Conservation (phyloP, 2,797 vertebrate species). For the Microctenopoma stevenorrisi region DNA sequence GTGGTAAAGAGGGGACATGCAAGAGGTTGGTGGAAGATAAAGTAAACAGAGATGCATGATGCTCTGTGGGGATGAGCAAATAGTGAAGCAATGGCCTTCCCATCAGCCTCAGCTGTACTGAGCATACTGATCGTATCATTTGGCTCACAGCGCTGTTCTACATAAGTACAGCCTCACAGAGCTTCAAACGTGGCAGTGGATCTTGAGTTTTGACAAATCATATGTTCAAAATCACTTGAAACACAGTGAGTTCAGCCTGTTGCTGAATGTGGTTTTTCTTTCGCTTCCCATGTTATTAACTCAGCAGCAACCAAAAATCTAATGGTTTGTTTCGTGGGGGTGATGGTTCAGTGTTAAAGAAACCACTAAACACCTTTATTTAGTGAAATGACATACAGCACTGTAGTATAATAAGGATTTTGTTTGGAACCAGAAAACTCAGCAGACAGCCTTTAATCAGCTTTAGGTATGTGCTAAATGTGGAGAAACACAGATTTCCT, state of each 20-base stretch:
- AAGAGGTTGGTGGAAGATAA: no score
- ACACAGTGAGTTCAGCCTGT: neutral
- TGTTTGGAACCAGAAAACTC: neutral
- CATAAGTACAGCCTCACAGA: neutral
- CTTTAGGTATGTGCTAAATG: neutral
- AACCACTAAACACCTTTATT: neutral
- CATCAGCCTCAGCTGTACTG: neutral
- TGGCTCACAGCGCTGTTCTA: neutral
- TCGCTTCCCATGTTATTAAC: neutral
- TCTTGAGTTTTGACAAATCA: no score
- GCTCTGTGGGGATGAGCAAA: neutral
- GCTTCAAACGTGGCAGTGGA: neutral
- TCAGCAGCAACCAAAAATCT: neutral
- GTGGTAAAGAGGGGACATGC: no score
- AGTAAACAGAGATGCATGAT: no score
- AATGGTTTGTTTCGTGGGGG: neutral
- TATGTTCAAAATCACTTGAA: no score
- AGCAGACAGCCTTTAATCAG: slow-evolving; percentile 1
- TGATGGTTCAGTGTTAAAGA: slow-evolving; percentile 1
- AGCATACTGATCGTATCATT: neutral
- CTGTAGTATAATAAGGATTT: neutral
- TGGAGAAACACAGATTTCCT: neutral
- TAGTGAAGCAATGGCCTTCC: neutral
- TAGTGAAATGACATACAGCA: neutral
- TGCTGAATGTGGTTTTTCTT: neutral